Conservation (phyloP, 37 sponge, comb jelly and placozoan genomes). For the Spongilla lacustris region DNA sequence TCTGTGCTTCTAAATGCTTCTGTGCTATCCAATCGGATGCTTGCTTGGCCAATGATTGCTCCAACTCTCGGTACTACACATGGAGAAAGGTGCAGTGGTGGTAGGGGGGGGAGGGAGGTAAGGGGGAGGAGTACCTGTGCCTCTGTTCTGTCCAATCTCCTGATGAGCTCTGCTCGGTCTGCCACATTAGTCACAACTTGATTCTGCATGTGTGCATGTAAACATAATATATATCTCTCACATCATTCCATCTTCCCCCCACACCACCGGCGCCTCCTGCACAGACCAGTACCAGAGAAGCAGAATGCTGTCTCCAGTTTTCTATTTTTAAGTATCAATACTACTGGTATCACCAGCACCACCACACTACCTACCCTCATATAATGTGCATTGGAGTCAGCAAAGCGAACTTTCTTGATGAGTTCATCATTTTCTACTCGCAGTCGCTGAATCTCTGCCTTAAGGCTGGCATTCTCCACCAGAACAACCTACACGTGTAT, state of each 20-base stretch:
- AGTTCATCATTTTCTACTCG: constrained; percentile 72
- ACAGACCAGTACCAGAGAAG: too few species aligned
- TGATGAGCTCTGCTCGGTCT: constrained; percentile 80
- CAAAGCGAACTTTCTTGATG: constrained; percentile 44
- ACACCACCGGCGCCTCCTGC: too few species aligned
- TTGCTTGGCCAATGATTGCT: constrained; percentile 71
- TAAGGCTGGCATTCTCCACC: constrained; percentile 78
- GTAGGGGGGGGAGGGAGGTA: neutral
- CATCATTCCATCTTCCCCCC: too few species aligned
- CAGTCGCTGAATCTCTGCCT: constrained; percentile 70
- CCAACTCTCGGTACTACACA: constrained; percentile 67
- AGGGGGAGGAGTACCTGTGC: constrained; percentile 39
- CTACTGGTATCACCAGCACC: neutral
- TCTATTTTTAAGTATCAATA: too few species aligned
- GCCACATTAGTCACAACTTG: constrained; percentile 73
- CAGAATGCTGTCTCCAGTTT: too few species aligned
- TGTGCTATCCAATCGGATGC: constrained; percentile 80
- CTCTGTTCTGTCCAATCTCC: constrained; percentile 74
- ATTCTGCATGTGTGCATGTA: constrained; percentile 49
- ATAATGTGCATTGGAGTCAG: constrained; percentile 74
- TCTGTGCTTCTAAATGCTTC: constrained; percentile 32
- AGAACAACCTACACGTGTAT: constrained; percentile 62
- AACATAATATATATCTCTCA: too few species aligned
- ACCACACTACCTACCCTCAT: constrained; percentile 73
- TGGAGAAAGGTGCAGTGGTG: neutral